Evolutionary conservation across 2,113 vertebrate species (phyloP).

Genomic region (Caloenas nicobarica): DNA sequence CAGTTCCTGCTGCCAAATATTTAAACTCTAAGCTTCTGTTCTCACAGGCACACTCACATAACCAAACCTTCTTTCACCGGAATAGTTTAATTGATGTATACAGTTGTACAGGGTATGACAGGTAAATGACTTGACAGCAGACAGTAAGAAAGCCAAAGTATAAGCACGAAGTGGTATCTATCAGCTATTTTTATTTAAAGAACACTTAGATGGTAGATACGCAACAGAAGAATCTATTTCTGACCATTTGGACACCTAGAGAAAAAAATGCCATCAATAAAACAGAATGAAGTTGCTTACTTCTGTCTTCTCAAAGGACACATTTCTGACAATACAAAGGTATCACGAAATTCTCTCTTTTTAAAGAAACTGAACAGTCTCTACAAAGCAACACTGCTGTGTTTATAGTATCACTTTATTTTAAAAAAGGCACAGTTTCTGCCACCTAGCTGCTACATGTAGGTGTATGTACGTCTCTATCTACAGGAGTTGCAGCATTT

Average conservation of each 20-base stretch:
- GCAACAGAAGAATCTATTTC: not conserved
- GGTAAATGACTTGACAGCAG: not conserved
- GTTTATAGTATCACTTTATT: not conserved
- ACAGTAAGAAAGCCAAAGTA: not conserved
- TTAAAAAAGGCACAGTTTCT: constrained; percentile 26
- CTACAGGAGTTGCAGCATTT: not conserved
- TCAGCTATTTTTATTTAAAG: not conserved
- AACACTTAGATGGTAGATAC: not conserved
- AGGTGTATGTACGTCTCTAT: not conserved
- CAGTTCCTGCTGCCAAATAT: not conserved
- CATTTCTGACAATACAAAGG: not conserved
- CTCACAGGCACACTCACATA: not conserved
- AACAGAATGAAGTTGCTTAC: not conserved
- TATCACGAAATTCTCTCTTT: not conserved
- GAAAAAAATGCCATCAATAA: not conserved
- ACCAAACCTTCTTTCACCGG: not conserved
- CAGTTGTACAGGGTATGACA: not conserved
- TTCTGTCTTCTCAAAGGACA: not conserved
- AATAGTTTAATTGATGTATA: not conserved
- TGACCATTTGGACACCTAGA: not conserved
- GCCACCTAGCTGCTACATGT: constrained; percentile 50
- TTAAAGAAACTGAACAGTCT: not conserved
- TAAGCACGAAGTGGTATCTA: not conserved
- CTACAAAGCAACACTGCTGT: not conserved
- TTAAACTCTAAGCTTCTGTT: not conserved